A percentile compares a stretch with the other conserved stretches of the same genome.
These are phyloP conservation scores for Menidia menidia DNA, from an alignment of 2,797 vertebrate genomes.

Conservation along the genomic window DNA sequence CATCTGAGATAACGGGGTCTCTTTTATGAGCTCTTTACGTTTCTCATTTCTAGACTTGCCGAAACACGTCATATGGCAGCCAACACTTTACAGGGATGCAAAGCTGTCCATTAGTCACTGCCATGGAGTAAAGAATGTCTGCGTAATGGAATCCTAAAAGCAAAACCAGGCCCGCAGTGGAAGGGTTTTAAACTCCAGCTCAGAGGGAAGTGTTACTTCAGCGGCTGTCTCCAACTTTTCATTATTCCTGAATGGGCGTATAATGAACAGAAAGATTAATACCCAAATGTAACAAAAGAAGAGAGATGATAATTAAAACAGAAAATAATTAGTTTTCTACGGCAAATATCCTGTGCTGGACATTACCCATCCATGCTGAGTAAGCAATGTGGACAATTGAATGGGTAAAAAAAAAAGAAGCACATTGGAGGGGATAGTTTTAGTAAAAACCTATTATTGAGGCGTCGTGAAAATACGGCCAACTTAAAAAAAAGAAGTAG, in stretches of 20 bases:
- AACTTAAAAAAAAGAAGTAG: too few species aligned
- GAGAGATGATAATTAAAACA: slow-evolving; percentile 28
- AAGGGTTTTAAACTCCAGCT: slow-evolving; percentile 39
- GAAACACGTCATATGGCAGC: slow-evolving; percentile 62
- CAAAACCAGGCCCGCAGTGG: slow-evolving; percentile 34
- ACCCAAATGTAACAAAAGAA: not conserved
- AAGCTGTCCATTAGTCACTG: slow-evolving; percentile 74
- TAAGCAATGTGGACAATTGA: slow-evolving; percentile 50
- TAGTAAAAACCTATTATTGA: not conserved
- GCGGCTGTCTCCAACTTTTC: slow-evolving; percentile 21
- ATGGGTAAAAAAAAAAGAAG: slow-evolving; percentile 20
- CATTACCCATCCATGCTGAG: slow-evolving; percentile 33
- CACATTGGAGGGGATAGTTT: too few species aligned
- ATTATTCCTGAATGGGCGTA: slow-evolving; percentile 28
- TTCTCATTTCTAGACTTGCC: slow-evolving; percentile 67
- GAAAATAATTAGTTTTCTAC: slow-evolving; percentile 1
- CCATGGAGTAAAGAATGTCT: slow-evolving; percentile 55
- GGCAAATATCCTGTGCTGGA: slow-evolving; percentile 50
- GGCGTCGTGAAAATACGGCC: too few species aligned
- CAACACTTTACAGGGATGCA: slow-evolving; percentile 48
- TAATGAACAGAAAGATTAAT: slow-evolving; percentile 40
- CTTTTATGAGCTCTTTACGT: slow-evolving; percentile 56
- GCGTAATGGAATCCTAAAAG: slow-evolving; percentile 65
- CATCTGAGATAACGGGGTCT: slow-evolving; percentile 43
- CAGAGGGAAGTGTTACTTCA: slow-evolving; percentile 16